These are phyloP conservation scores for cattle (Bos taurus) DNA, from an alignment of 2,113 vertebrate species.

Conservation along the genomic window ARS-UCD2.0 NC_037328.1:154373501-154374000, in stretches of 20 bases:
- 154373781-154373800: constrained; percentile 79
- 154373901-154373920: neutral
- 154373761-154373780: constrained; percentile 85
- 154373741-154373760: constrained; percentile 91
- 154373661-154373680: constrained; percentile 85
- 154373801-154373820: constrained; percentile 74
- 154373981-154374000: accelerated
- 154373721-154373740: constrained; percentile 89
- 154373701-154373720: constrained; percentile 89
- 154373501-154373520: constrained; percentile 85
- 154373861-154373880: constrained; percentile 52
- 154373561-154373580: constrained; percentile 81
- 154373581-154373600: constrained; percentile 85
- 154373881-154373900: constrained; percentile 41
- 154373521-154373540: constrained; percentile 88
- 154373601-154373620: constrained; percentile 84
- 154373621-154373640: constrained; percentile 87
- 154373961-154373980: constrained; percentile 27
- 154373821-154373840: constrained; percentile 69
- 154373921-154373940: neutral
- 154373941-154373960: constrained; percentile 41
- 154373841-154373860: constrained; percentile 41
- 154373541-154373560: constrained; percentile 80
- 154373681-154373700: constrained; percentile 91
- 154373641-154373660: constrained; percentile 88